Evolutionary conservation across 2,797 vertebrate genomes (phyloP), one percentile per base, ranked within the genome.

Genomic region (Carcharodon carcharias): DNA sequence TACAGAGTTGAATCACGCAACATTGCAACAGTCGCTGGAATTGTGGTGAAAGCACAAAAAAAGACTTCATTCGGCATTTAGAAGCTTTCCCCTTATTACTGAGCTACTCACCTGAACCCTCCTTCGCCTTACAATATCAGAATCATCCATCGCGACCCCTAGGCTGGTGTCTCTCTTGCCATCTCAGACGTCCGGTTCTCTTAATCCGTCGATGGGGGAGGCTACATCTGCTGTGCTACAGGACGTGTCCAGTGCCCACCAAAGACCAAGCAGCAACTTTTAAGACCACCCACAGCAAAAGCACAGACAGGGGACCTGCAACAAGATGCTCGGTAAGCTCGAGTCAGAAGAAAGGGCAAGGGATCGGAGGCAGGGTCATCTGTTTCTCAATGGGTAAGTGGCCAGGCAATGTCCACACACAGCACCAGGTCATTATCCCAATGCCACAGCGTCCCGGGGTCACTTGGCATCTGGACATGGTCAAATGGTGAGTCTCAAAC

Each of bases 51-150:
- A 40, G 12, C 88, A 14, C 14, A 40, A 82, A 40, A 35, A 9
- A 1, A 82, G n/a, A 40, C 77, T 40, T 82, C 31, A 14, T 63
- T 92, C n/a, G 5, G 35, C 54, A 14, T 58, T 31, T 31, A 91
- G 1, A 56, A 61, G 56, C 2, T n/a, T 35, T 12, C 35, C 40
- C 21, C 35, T 12, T 88, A 35, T 58, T 28, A 89, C 31, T 54
- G 21, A 26, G 40, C 21, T 50, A 71, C 94, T 95, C 69, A 95
- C 94, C 94, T 95, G 94, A 9, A 77, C 94, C 12, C 94, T 95
- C 69, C 94, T 71, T 0, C 94, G 50, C 18, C 94, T 73, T 12
- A 95, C 94, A 18, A 95, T 56, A 35, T 95, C 94, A 23, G 94
- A 95, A 71, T 95, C 94, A 54, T 95, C 94, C 94, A 95, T 95